These are phyloP conservation scores for Suricata suricatta DNA, from an alignment of 2,113 vertebrate species.

Conservation along the genomic window DNA sequence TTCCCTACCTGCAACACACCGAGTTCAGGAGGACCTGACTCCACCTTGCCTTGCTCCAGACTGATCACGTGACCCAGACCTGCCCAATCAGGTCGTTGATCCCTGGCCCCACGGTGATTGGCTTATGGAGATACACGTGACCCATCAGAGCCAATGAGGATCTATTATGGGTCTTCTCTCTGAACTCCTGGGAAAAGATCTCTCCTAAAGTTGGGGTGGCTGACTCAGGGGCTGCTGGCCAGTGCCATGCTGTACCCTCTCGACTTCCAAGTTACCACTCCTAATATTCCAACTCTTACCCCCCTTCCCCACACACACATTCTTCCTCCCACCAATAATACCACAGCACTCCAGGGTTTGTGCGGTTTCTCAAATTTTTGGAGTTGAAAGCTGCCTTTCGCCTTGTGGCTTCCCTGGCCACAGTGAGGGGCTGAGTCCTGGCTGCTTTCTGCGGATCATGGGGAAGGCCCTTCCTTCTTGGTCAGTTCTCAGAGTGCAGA, in stretches of 20 bases:
- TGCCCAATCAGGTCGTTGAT: background rate
- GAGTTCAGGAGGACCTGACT: background rate
- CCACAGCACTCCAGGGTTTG: background rate
- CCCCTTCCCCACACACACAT: background rate
- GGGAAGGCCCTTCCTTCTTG: background rate
- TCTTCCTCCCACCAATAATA: background rate
- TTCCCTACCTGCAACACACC: background rate
- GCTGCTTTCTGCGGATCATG: background rate
- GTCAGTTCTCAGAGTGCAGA: background rate
- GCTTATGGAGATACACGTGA: background rate
- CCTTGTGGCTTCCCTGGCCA: background rate
- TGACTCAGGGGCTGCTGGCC: background rate
- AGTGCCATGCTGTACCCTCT: rapidly evolving
- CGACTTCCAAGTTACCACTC: background rate
- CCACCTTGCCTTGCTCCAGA: background rate
- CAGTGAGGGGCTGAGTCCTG: background rate
- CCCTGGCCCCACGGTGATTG: background rate
- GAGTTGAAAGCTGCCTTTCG: background rate
- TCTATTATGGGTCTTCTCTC: slow-evolving; percentile 24
- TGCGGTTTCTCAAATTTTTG: background rate
- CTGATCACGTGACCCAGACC: background rate
- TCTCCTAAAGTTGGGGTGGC: background rate
- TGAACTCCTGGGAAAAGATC: background rate
- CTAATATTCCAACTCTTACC: background rate
- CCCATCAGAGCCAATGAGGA: slow-evolving; percentile 17